A percentile compares a stretch with the other conserved stretches of the same genome.
Conservation (phyloP, 2,888 invertebrate species). For the Thymelicus lineola region DNA sequence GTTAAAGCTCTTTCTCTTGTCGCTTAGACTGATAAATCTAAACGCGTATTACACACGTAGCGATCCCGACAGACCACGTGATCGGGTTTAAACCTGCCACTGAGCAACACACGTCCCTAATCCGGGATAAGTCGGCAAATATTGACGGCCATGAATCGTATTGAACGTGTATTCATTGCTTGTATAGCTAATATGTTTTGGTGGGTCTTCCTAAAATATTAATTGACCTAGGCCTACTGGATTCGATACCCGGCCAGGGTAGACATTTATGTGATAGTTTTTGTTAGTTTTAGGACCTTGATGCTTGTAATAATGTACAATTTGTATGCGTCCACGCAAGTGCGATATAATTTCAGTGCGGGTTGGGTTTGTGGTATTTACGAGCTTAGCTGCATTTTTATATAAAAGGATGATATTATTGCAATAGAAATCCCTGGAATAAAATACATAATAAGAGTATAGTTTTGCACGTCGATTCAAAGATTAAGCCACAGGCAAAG, state of each 20-base stretch:
- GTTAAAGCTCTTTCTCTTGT: slow-evolving; percentile 32
- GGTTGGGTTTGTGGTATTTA: no score
- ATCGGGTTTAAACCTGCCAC: slow-evolving; percentile 66
- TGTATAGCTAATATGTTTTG: not conserved
- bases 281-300: no score
- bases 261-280: no score
- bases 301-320: no score
- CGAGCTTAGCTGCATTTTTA: no score
- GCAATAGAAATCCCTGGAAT: no score
- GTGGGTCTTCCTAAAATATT: not conserved
- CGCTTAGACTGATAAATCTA: slow-evolving; percentile 50
- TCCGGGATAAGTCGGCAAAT: slow-evolving; percentile 68
- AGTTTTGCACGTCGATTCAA: not conserved
- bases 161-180: slow-evolving; percentile 40
- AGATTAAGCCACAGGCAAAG: not conserved
- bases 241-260: no score
- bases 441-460: no score
- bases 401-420: no score
- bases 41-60: slow-evolving; percentile 74
- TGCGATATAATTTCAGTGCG: no score
- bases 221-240: no score
- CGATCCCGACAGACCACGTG: slow-evolving; percentile 68
- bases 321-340: no score
- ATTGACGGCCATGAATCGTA: slow-evolving; percentile 52
- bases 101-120: slow-evolving; percentile 64